Base-by-base conservation (phyloP, 2,797 vertebrate species). In the Mormyrops attenuatus region DNA sequence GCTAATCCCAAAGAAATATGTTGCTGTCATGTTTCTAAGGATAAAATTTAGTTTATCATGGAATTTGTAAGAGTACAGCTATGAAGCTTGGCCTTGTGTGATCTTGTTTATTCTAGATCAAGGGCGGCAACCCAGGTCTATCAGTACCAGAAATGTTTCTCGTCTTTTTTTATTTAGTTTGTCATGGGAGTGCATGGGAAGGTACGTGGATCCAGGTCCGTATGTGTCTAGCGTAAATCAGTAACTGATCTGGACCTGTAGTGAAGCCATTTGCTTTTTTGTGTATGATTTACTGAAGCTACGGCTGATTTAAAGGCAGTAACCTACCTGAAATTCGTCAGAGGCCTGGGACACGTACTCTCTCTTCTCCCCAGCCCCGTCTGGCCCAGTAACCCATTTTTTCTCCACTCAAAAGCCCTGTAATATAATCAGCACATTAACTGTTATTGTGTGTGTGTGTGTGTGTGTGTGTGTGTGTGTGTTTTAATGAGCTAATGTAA, bases 21-120 rank as follows among this genome's bases (percentile, higher is more conserved):
- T 89, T 90, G 77, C 77, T 41, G 4, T 88, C 86, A 80, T 90
- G 73, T 88, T 85, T 86, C 86, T 91, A 89, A 89, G 88, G 91
- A 90, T 87, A 90, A 50, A 90, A 90, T 91, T 85, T 77, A 90
- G 49, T 92, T 91, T 91, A 89, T 85, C 88, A 80, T 90, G 88
- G 88, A 88, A 55, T 86, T 82, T 88, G 73, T 60, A 88, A 44
- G 82, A 89, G 90, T 92, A 22, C 88, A 90, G 88, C 50, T 17
- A 3, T 30, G 69, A 63, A 55, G 69, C 90, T 69, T 90, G 84
- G 87, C 88, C 44, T 34, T 30, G 88, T 55, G 20, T 77, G 0
- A 88, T 89, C 84, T 86, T 69, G 41, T 57, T 73, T 89, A 50
- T 53, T 57, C 66, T 87, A 89, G 53, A 90, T 86, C 84, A 47